phyloP scores from a whole-genome alignment of 2,113 vertebrate species.

The Alectura lathami region DNA sequence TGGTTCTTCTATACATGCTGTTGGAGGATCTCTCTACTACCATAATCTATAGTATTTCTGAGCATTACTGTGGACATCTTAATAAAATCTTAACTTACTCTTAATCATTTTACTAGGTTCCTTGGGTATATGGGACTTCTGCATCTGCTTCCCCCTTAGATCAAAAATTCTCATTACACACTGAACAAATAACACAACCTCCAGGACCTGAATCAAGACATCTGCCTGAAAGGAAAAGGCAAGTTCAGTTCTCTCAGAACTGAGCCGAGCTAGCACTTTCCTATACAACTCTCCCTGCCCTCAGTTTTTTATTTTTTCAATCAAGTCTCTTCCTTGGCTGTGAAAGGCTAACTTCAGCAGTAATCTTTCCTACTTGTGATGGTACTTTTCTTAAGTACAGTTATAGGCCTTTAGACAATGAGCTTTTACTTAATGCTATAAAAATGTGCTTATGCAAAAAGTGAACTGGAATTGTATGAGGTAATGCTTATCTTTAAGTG shows the following conservation, averaged over 20 bases:
- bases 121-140: background rate
- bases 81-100: background rate
- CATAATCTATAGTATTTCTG: background rate
- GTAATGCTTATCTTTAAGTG: background rate
- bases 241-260: background rate
- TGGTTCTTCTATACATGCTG: background rate
- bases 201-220: constrained; percentile 7
- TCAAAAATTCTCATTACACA: background rate
- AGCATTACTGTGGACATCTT: background rate
- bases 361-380: background rate
- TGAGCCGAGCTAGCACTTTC: background rate
- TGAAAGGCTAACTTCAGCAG: background rate
- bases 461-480: background rate
- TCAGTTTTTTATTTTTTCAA: background rate
- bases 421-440: background rate
- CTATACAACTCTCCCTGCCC: background rate
- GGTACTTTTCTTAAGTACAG: background rate
- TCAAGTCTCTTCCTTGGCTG: background rate
- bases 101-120: constrained; percentile 54
- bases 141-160: background rate
- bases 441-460: background rate
- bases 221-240: constrained; percentile 55
- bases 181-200: background rate
- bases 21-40: background rate
- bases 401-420: background rate